phyloP scores from a whole-genome alignment of 2,888 invertebrate species.

The Yponomeuta malinellus region DNA sequence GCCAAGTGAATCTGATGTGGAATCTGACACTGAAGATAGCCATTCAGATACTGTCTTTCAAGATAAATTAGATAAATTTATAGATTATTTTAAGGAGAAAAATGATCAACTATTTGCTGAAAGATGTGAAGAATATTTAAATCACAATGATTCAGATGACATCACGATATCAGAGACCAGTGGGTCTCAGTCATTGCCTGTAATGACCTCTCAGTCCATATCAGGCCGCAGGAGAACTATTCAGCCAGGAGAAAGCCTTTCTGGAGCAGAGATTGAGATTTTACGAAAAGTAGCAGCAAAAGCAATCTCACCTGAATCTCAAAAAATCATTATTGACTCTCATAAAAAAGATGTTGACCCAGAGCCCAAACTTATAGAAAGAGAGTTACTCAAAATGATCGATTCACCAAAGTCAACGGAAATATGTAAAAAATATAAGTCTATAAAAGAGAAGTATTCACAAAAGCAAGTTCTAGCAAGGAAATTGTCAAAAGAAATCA shows the following conservation, averaged over 20 bases:
- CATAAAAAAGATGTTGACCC: constrained; percentile 72
- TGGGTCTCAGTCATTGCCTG: constrained; percentile 64
- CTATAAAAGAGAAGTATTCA: constrained; percentile 67
- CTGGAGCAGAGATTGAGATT: constrained; percentile 75
- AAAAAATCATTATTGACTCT: constrained; percentile 73
- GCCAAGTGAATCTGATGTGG: constrained; percentile 77
- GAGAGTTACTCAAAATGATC: constrained; percentile 70
- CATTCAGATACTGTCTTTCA: constrained; percentile 80
- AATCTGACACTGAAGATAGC: constrained; percentile 75
- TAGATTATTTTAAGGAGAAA: constrained; percentile 82
- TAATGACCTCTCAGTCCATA: constrained; percentile 68
- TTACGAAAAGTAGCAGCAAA: constrained; percentile 77
- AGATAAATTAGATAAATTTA: constrained; percentile 82
- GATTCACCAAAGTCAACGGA: constrained; percentile 67
- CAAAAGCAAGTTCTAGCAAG: constrained; percentile 67
- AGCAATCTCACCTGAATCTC: constrained; percentile 70
- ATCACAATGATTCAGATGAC: constrained; percentile 69
- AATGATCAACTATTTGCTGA: constrained; percentile 81
- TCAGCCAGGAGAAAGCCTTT: constrained; percentile 77
- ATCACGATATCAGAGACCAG: constrained; percentile 70
- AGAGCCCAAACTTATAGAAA: constrained; percentile 72
- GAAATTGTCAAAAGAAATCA: constrained; percentile 76
- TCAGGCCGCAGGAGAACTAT: constrained; percentile 74
- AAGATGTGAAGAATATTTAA: constrained; percentile 77
- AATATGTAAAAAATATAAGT: constrained; percentile 71